These are phyloP conservation scores for Drepanosiphum platanoidis DNA, from an alignment of 2,888 invertebrate genomes.

Conservation along the genomic window DNA sequence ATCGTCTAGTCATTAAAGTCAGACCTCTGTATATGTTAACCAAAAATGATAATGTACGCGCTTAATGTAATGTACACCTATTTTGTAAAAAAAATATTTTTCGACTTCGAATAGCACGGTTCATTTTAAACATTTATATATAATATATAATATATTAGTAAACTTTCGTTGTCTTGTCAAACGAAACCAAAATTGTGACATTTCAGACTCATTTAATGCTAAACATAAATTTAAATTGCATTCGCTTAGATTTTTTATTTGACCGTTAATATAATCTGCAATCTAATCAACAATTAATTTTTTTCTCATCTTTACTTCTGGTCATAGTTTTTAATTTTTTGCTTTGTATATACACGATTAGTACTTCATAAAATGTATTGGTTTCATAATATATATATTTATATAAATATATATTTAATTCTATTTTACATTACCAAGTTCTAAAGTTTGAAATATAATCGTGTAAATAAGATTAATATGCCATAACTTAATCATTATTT, in stretches of 20 bases:
- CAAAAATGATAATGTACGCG: slow-evolving; percentile 12
- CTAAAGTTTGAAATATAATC: background rate
- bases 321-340: slow-evolving; percentile 16
- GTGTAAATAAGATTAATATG: slow-evolving; percentile 19
- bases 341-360: background rate
- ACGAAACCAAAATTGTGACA: slow-evolving; percentile 44
- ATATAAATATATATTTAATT: background rate
- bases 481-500: slow-evolving; percentile 38
- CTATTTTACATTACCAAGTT: slow-evolving; percentile 10
- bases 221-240: slow-evolving; percentile 7
- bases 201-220: slow-evolving; percentile 40
- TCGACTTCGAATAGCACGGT: background rate
- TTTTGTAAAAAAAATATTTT: slow-evolving; percentile 32
- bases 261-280: slow-evolving; percentile 3
- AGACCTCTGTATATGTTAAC: slow-evolving; percentile 60
- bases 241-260: slow-evolving; percentile 2
- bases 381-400: background rate
- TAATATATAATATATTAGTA: slow-evolving; percentile 24
- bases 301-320: background rate
- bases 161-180: slow-evolving; percentile 31
- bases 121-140: no score
- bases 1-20: slow-evolving; percentile 58
- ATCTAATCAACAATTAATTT: slow-evolving; percentile 17
- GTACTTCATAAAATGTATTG: background rate
- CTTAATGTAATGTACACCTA: slow-evolving; percentile 29